phyloP scores from a whole-genome alignment of 2,888 invertebrate species.

The Calephelis perditalis region DNA sequence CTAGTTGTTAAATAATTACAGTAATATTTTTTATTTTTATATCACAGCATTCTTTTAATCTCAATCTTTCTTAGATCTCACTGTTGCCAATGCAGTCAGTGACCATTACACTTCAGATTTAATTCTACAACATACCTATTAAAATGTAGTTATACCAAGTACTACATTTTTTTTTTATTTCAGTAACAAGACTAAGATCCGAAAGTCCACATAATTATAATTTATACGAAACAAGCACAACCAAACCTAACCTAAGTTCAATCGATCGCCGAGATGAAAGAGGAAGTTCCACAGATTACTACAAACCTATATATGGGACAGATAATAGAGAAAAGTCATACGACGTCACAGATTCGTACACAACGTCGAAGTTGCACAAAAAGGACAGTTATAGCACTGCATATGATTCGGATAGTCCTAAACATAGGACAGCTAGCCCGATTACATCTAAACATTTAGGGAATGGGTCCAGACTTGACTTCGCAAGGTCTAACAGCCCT shows the following conservation, averaged over 20 bases:
- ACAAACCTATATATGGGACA: conserved; percentile 58
- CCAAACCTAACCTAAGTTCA: conserved; percentile 57
- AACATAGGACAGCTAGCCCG: conserved; percentile 66
- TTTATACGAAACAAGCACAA: conserved; percentile 55
- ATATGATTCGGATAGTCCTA: conserved; percentile 67
- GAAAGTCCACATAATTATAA: conserved; percentile 68
- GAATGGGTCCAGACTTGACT: conserved; percentile 65
- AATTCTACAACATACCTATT: too few species aligned
- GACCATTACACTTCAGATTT: too few species aligned
- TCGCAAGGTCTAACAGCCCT: conserved; percentile 66
- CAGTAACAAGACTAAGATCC: conserved; percentile 65
- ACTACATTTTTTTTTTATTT: conserved; percentile 33
- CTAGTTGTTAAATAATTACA: too few species aligned
- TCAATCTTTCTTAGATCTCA: too few species aligned
- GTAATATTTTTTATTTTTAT: too few species aligned
- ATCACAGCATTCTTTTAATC: too few species aligned
- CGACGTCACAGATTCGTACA: conserved; percentile 68
- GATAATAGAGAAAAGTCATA: conserved; percentile 64
- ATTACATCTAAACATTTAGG: conserved; percentile 76
- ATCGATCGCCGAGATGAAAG: conserved; percentile 66
- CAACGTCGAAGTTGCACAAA: conserved; percentile 58
- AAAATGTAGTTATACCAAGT: too few species aligned
- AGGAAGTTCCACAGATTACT: conserved; percentile 63
- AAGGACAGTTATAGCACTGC: conserved; percentile 50
- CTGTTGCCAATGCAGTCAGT: too few species aligned